Evolutionary conservation across 2,113 vertebrate species (phyloP).

Genomic region (Rostratula benghalensis): DNA sequence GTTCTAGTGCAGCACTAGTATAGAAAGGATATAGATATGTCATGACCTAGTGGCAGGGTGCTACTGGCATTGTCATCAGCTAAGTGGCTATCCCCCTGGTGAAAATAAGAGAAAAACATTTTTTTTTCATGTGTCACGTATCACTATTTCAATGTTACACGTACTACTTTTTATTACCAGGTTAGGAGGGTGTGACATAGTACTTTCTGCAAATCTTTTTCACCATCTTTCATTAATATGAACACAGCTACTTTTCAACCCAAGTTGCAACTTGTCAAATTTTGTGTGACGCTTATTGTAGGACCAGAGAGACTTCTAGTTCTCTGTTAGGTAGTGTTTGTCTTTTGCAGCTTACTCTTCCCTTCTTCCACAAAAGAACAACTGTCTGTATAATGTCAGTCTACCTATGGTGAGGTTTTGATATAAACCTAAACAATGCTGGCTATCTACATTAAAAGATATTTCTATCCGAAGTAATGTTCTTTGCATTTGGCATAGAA

Average conservation of each 20-base stretch:
- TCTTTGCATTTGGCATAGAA: neutral
- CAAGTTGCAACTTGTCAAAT: neutral
- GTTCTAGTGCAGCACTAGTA: neutral
- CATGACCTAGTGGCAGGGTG: neutral
- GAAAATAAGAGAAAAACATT: neutral
- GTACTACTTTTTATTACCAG: neutral
- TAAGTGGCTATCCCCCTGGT: neutral
- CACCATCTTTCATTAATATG: neutral
- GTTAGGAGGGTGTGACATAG: neutral
- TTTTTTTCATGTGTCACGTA: neutral
- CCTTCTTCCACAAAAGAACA: neutral
- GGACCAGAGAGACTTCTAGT: neutral
- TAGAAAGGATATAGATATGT: neutral
- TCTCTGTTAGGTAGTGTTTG: neutral
- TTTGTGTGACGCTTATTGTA: neutral
- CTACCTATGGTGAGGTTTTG: neutral
- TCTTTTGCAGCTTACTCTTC: neutral
- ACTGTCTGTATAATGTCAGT: neutral
- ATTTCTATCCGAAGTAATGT: neutral
- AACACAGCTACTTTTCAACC: neutral
- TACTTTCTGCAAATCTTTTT: neutral
- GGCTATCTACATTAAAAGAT: neutral
- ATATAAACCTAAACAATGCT: neutral
- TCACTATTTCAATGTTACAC: neutral
- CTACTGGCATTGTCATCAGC: neutral